These are phyloP conservation scores for Dermatophagoides farinae DNA, from an alignment of 1,140 invertebrate species.

Conservation along the genomic window DNA sequence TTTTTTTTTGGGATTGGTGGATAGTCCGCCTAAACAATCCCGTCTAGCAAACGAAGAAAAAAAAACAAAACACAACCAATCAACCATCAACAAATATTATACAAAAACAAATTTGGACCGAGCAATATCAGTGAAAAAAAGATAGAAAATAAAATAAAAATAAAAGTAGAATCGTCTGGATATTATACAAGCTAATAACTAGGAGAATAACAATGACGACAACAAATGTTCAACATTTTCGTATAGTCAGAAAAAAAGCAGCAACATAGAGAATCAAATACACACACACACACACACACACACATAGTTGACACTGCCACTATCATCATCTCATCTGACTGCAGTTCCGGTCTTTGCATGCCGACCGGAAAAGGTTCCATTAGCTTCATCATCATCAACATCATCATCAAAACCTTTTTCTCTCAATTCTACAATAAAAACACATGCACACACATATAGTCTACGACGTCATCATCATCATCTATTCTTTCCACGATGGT, in stretches of 20 bases:
- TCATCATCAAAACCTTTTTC: background rate
- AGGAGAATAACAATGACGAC: no score
- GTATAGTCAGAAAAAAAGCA: no score
- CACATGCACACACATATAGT: background rate
- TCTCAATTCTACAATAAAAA: background rate
- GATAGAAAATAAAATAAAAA: background rate
- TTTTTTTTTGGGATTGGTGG: no score
- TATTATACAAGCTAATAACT: no score
- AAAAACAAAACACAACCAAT: no score
- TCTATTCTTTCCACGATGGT: no score
- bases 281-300: background rate
- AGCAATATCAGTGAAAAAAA: background rate
- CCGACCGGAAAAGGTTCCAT: conserved; percentile 11
- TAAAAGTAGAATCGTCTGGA: no score
- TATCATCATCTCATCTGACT: conserved; percentile 9
- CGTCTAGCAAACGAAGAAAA: no score
- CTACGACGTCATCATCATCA: background rate
- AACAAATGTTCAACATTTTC: no score
- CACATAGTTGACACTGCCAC: conserved; percentile 6
- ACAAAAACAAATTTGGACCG: background rate
- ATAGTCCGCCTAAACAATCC: no score
- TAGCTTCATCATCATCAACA: conserved; percentile 6
- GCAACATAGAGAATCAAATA: no score
- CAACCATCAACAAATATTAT: no score
- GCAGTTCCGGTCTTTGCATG: conserved; percentile 9